Conservation (phyloP, 2,888 invertebrate genomes). For the Xylocampa areola region DNA sequence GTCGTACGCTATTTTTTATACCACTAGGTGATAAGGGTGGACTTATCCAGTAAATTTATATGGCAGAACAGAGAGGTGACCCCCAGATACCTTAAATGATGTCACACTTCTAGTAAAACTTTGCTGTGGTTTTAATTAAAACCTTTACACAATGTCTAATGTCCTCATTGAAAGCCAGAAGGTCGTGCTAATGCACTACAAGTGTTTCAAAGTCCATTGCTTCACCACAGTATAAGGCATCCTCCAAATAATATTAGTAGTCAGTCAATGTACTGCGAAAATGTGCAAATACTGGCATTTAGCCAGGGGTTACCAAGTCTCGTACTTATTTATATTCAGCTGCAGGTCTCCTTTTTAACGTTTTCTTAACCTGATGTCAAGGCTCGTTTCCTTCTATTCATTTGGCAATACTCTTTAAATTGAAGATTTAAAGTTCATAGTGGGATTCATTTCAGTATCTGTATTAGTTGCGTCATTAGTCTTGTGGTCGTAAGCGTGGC, state of each 20-base stretch:
- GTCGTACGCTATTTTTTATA: no score
- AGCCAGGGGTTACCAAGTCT: not conserved
- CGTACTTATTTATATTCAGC: constrained; percentile 3
- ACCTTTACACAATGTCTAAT: not conserved
- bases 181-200: constrained; percentile 29
- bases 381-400: no score
- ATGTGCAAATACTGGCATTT: constrained; percentile 12
- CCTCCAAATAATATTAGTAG: constrained; percentile 35
- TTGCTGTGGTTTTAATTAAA: not conserved
- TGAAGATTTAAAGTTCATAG: no score
- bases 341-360: not conserved
- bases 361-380: not conserved
- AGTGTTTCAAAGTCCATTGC: constrained; percentile 44
- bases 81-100: no score
- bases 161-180: constrained; percentile 3
- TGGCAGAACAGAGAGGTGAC: no score
- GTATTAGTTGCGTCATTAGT: no score
- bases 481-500: no score
- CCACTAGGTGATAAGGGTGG: no score
- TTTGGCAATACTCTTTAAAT: no score
- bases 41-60: no score
- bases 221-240: constrained; percentile 17
- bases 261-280: constrained; percentile 31
- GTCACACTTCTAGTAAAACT: no score
- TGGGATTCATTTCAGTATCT: no score